Conservation (phyloP, 1,140 invertebrate genomes). For the Reticulitermes speratus region DNA sequence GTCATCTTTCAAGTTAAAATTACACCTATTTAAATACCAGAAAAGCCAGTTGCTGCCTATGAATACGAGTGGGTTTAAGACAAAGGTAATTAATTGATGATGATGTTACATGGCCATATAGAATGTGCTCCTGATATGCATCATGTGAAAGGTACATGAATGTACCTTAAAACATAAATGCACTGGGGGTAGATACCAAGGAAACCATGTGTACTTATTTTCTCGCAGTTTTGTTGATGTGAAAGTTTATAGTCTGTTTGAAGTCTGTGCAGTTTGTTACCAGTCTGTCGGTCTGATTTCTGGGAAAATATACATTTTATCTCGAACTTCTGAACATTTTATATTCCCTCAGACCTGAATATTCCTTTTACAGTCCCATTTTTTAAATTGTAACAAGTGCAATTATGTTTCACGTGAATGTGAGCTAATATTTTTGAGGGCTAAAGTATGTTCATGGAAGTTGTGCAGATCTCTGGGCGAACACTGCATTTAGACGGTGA, state of each 20-base stretch:
- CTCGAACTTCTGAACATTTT: background rate
- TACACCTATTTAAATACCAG: background rate
- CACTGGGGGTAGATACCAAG: background rate
- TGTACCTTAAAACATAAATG: background rate
- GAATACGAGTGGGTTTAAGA: background rate
- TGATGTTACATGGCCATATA: no score
- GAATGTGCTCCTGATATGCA: background rate
- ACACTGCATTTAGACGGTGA: no score
- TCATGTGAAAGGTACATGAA: background rate
- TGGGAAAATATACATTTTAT: slow-evolving; percentile 15
- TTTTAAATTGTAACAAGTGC: no score
- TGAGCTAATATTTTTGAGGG: no score
- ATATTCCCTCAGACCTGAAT: no score
- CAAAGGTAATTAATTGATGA: no score
- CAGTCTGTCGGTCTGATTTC: background rate
- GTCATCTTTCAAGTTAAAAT: background rate
- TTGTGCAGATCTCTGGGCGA: no score
- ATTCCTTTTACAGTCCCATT: no score
- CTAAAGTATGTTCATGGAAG: no score
- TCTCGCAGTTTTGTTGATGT: background rate
- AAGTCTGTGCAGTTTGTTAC: background rate
- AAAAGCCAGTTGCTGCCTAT: background rate
- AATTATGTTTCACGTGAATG: no score
- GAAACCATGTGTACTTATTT: background rate
- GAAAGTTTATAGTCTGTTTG: background rate